Evolutionary conservation across 2,888 invertebrate genomes (phyloP).

Genomic region (Dichetophora obliterata): DNA sequence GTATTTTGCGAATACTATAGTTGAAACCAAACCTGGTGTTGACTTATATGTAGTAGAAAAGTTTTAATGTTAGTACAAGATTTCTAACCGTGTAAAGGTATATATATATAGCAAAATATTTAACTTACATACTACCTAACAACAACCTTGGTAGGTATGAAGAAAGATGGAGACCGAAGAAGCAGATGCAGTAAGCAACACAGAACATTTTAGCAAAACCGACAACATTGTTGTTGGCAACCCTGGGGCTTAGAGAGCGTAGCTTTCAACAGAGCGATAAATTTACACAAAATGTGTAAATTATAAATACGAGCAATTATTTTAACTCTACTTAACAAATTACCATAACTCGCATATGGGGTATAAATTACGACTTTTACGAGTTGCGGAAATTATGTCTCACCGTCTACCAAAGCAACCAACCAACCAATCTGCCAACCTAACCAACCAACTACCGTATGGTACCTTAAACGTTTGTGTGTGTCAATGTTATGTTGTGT

Average conservation of each 20-base stretch:
- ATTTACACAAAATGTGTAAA: conserved; percentile 70
- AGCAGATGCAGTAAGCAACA: background rate
- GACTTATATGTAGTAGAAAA: too few relatives aligned
- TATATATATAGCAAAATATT: too few relatives aligned
- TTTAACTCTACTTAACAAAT: conserved; percentile 71
- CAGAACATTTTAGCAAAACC: background rate
- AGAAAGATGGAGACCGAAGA: background rate
- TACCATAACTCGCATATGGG: conserved; percentile 70
- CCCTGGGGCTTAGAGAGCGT: background rate
- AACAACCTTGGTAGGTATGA: background rate
- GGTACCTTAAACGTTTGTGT: too few relatives aligned
- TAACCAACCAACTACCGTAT: too few relatives aligned
- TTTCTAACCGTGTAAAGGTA: too few relatives aligned
- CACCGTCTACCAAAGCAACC: background rate
- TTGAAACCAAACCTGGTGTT: too few relatives aligned
- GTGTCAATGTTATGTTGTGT: background rate
- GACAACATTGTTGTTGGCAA: background rate
- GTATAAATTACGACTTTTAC: conserved; percentile 52
- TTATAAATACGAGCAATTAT: conserved; percentile 71
- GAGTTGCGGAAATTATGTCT: conserved; percentile 40
- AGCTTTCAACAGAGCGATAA: conserved; percentile 65
- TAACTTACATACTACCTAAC: background rate
- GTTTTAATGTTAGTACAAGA: too few relatives aligned
- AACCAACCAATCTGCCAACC: too few relatives aligned
- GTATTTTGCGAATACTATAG: too few relatives aligned